Percentiles rank a stretch among this genome's conserved stretches.
These are phyloP conservation scores for Xestia c-nigrum DNA, from an alignment of 2,888 invertebrate species.

Conservation along the genomic window DNA sequence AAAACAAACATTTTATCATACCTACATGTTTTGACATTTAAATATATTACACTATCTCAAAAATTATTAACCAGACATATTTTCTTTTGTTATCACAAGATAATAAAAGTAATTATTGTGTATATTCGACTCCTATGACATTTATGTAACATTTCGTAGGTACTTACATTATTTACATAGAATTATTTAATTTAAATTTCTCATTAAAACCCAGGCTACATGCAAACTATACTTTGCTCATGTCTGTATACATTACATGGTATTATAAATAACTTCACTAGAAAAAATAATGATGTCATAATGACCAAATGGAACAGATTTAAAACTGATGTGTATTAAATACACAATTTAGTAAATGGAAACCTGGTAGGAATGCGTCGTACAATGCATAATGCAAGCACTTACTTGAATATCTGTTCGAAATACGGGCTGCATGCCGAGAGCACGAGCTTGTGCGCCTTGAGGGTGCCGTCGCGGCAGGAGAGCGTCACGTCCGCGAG, in stretches of 20 bases:
- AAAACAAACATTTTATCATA: constrained; percentile 62
- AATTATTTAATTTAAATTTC: constrained; percentile 53
- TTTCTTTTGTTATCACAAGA: constrained; percentile 74
- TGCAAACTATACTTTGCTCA: constrained; percentile 73
- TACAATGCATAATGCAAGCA: constrained; percentile 64
- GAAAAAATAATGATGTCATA: constrained; percentile 86
- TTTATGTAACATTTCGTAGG: constrained; percentile 72
- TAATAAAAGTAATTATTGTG: constrained; percentile 69
- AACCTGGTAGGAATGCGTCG: constrained; percentile 44
- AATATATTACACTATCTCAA: constrained; percentile 69
- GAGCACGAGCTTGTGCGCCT: constrained; percentile 93
- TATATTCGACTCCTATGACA: constrained; percentile 68
- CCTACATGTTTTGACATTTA: constrained; percentile 50
- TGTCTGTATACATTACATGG: constrained; percentile 76
- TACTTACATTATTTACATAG: constrained; percentile 44
- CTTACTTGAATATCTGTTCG: constrained; percentile 92
- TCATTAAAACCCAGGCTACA: constrained; percentile 62
- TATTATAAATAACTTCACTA: constrained; percentile 82
- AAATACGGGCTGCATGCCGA: constrained; percentile 95
- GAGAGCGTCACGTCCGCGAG: constrained; percentile 93
- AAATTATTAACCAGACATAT: constrained; percentile 67
- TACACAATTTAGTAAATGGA: constrained; percentile 59
- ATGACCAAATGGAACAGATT: constrained; percentile 80
- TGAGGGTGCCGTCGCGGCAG: constrained; percentile 93
- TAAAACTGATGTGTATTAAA: constrained; percentile 64